phyloP scores from a whole-genome alignment of 1,140 invertebrate genomes.

The Hypsibius dujardini region DNA sequence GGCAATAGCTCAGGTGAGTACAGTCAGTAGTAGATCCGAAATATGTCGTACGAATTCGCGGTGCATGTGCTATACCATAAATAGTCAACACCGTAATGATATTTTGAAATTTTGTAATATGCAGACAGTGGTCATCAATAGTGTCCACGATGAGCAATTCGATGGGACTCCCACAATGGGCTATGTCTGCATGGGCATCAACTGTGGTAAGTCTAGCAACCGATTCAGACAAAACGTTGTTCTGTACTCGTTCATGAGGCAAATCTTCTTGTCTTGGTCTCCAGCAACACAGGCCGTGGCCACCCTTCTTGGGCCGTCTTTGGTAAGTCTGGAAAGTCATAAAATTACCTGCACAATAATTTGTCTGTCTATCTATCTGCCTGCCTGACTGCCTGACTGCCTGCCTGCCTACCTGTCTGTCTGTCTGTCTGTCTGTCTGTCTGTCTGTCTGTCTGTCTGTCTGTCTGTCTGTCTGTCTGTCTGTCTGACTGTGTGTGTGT shows the following conservation, averaged over 20 bases:
- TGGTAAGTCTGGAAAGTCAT: neutral
- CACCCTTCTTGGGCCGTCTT: neutral
- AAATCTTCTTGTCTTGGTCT: neutral
- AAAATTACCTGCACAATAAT: neutral
- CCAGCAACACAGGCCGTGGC: slow-evolving; percentile 4
- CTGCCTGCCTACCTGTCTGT: too few relatives aligned
- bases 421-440: too few relatives aligned
- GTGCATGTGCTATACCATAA: neutral
- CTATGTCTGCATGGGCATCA: neutral
- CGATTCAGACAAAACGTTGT: neutral
- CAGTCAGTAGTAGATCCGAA: neutral
- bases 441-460: too few relatives aligned
- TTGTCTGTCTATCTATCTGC: too few relatives aligned
- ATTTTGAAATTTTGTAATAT: neutral
- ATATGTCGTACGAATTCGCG: neutral
- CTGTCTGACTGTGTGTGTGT: too few relatives aligned
- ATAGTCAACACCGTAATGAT: neutral
- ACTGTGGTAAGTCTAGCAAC: neutral
- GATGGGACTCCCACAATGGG: neutral
- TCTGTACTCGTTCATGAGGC: neutral
- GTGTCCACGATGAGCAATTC: slow-evolving; percentile 3
- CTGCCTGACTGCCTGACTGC: too few relatives aligned
- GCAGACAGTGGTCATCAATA: neutral
- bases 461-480: too few relatives aligned
- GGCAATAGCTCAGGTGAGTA: neutral